phyloP scores from a whole-genome alignment of 2,797 vertebrate genomes.

The Scyliorhinus canicula region DNA sequence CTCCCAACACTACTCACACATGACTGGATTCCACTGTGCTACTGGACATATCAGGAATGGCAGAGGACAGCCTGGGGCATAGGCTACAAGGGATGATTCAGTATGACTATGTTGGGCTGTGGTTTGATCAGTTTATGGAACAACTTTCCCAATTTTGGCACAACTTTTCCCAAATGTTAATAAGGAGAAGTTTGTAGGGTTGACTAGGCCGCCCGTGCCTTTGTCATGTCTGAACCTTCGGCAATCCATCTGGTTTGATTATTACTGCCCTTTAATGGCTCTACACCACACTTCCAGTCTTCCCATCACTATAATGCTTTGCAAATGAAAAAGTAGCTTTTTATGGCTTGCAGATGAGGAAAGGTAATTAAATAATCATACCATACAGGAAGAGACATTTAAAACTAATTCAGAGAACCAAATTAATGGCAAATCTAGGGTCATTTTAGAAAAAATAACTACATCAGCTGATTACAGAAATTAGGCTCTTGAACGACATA shows the following conservation, averaged over 20 bases:
- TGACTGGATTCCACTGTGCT: not conserved
- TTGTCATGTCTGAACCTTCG: not conserved
- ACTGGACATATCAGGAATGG: not conserved
- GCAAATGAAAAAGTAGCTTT: not conserved
- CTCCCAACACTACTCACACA: not conserved
- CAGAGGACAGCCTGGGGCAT: not conserved
- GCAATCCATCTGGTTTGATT: not conserved
- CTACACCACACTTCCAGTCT: not conserved
- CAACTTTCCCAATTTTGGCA: not conserved
- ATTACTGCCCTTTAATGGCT: not conserved
- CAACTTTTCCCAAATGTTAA: not conserved
- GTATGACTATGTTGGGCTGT: not conserved
- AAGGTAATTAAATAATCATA: not conserved
- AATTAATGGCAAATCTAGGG: not conserved
- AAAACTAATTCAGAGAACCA: not conserved
- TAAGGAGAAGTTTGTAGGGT: not conserved
- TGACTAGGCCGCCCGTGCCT: too few species aligned
- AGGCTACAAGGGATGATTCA: too few species aligned
- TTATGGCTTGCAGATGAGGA: not conserved
- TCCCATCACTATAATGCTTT: not conserved
- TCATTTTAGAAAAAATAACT: not conserved
- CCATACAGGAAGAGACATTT: not conserved
- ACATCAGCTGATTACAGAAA: not conserved
- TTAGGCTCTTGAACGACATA: not conserved
- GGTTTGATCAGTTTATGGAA: not conserved